phyloP scores from a whole-genome alignment of 2,888 invertebrate genomes.

The Fabriciana adippe region DNA sequence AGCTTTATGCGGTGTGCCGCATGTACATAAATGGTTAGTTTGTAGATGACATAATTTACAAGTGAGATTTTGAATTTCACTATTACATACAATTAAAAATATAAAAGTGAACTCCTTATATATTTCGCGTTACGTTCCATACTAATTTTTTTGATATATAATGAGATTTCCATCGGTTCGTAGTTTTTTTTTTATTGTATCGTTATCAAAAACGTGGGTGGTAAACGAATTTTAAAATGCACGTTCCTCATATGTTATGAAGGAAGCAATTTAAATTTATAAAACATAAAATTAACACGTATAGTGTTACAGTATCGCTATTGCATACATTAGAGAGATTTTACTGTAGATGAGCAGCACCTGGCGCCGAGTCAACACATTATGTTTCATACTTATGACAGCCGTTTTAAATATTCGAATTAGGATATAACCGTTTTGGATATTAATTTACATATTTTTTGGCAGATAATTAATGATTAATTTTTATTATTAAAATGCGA shows the following conservation, averaged over 20 bases:
- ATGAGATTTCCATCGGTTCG: neutral
- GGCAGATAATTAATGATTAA: neutral
- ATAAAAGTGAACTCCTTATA: conserved; percentile 38
- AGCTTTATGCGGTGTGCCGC: conserved; percentile 75
- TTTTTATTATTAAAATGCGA: conserved; percentile 23
- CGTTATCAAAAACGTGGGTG: conserved; percentile 2
- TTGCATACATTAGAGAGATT: conserved; percentile 24
- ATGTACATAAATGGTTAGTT: conserved; percentile 66
- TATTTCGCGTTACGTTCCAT: conserved; percentile 17
- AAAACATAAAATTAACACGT: conserved; percentile 8
- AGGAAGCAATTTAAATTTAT: conserved; percentile 18
- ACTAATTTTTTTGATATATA: neutral
- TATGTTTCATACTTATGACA: conserved; percentile 18
- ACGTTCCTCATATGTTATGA: conserved; percentile 6
- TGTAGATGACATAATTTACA: conserved; percentile 53
- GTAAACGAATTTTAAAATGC: conserved; percentile 11
- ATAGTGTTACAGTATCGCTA: conserved; percentile 18
- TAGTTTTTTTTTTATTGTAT: neutral
- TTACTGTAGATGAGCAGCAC: conserved; percentile 15
- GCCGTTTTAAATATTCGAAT: conserved; percentile 13
- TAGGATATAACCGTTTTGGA: neutral
- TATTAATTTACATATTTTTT: too few species aligned
- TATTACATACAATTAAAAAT: conserved; percentile 30
- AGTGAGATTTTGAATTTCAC: conserved; percentile 79
- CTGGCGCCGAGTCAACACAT: conserved; percentile 21